Conservation (phyloP, 2,888 invertebrate genomes). For the Drosophila merina region DNA sequence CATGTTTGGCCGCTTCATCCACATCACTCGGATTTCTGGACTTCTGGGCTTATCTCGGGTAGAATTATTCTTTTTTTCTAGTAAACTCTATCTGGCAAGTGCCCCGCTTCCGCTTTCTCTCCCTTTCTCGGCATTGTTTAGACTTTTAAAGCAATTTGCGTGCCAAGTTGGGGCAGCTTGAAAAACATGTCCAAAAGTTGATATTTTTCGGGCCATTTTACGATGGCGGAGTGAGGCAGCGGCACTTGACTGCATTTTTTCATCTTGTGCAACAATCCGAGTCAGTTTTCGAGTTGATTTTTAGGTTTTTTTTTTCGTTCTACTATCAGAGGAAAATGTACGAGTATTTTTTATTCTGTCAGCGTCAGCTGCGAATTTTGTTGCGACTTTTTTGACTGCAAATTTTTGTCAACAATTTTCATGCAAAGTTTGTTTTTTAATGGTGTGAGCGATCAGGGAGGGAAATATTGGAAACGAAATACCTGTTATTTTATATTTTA, state of each 20-base stretch:
- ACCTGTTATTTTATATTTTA: no score
- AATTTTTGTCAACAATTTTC: conserved; percentile 5
- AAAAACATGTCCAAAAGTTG: conserved; percentile 59
- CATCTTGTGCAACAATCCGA: conserved; percentile 28
- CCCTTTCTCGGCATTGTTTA: conserved; percentile 7
- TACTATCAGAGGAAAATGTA: conserved; percentile 25
- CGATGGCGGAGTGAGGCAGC: background rate
- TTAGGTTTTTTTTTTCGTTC: conserved; percentile 5
- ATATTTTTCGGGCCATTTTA: conserved; percentile 35
- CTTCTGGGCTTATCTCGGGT: conserved; percentile 19
- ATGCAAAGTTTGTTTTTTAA: conserved; percentile 5
- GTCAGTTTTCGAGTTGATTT: conserved; percentile 28
- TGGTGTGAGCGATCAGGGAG: conserved; percentile 2
- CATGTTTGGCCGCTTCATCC: conserved; percentile 11
- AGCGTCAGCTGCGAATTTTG: conserved; percentile 25
- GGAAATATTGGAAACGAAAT: no score
- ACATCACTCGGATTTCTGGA: background rate
- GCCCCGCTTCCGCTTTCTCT: background rate
- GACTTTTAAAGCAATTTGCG: conserved; percentile 46
- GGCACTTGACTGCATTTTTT: conserved; percentile 41
- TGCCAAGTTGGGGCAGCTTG: conserved; percentile 41
- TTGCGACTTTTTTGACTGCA: background rate
- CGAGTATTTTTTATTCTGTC: conserved; percentile 13
- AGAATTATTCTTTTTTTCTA: conserved; percentile 1
- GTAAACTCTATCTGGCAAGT: conserved; percentile 1